Base-by-base conservation (phyloP, 2,113 vertebrate genomes). In the Capreolus pygargus region DNA sequence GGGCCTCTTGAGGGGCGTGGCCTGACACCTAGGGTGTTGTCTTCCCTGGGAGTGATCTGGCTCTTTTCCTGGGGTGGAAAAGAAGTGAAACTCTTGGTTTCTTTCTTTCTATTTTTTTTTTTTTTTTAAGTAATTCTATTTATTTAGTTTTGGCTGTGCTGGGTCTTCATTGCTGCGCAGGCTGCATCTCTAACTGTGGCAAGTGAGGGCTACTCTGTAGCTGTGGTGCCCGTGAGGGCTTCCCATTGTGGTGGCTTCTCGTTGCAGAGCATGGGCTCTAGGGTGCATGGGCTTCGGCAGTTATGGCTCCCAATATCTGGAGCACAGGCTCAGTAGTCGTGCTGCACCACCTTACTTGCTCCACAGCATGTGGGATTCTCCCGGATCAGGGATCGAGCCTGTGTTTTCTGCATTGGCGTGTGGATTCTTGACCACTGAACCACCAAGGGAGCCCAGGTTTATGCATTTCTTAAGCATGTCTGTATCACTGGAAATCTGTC, bases 401-500 rank as follows among this genome's bases (percentile, higher is more conserved):
- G 23, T 25, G 23, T 76, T 23, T 43, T 39, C 23, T 76, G 12
- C 39, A 43, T 7, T 27, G 39, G 70, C 36, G 43, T 12, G 70
- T 6, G 6, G 70, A 76, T 43, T 76, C 70, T 76, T 43, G 43
- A 76, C 23, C 12, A 76, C 36, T 2, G 70, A 76, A 23, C 36
- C 36, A 27, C 23, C 5, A 14, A 43, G 70, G 25, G 12, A 76
- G 36, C 70, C 39, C 8, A 4, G 25, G 33, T 78, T 33, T 89
- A 50, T 57, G 47, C 15, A n/a, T 10, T 92, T 97, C 82, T 94
- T 87, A 43, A 54, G 28, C 23, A 67, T 36, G 88, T 90, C 74
- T 45, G 5, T 82, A 21, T 91, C 88, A 39, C 7, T 58, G 76
- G 43, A n/a, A 10, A 58, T 79, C 36, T 25, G 84, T 83, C 54